These are phyloP conservation scores for Prolemur simus DNA, from an alignment of 2,113 vertebrate species.

Conservation along the genomic window DNA sequence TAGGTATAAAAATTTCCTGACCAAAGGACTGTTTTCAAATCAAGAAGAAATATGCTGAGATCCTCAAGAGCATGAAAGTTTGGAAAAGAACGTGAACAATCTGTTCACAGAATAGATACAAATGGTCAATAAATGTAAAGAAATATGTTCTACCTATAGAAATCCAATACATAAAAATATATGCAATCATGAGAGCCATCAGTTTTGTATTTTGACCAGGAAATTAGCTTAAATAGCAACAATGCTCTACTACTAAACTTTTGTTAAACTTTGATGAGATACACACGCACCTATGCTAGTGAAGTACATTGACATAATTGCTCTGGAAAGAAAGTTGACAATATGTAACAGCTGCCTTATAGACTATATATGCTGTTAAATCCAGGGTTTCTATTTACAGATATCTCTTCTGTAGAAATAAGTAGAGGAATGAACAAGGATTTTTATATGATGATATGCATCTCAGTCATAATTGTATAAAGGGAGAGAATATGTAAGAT, in stretches of 20 bases:
- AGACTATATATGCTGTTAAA: not conserved
- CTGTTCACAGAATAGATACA: not conserved
- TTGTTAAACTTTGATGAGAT: not conserved
- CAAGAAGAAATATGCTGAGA: not conserved
- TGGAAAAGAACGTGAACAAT: not conserved
- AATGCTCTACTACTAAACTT: not conserved
- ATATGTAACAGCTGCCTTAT: not conserved
- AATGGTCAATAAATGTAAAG: not conserved
- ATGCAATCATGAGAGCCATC: not conserved
- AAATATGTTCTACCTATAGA: not conserved
- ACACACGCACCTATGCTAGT: not conserved
- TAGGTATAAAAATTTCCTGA: not conserved
- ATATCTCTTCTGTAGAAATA: constrained; percentile 21
- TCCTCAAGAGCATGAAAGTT: not conserved
- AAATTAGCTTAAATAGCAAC: constrained; percentile 10
- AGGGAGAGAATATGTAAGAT: not conserved
- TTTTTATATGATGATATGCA: not conserved
- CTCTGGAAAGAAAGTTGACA: not conserved
- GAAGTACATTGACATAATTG: not conserved
- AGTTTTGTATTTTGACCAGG: not conserved
- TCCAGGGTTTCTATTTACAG: not conserved
- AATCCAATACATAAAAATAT: not conserved
- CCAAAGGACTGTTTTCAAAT: not conserved
- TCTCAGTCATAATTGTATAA: not conserved
- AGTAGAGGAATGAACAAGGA: not conserved